Evolutionary conservation across 2,113 vertebrate species (phyloP).

Genomic region (Macroglossus sobrinus): DNA sequence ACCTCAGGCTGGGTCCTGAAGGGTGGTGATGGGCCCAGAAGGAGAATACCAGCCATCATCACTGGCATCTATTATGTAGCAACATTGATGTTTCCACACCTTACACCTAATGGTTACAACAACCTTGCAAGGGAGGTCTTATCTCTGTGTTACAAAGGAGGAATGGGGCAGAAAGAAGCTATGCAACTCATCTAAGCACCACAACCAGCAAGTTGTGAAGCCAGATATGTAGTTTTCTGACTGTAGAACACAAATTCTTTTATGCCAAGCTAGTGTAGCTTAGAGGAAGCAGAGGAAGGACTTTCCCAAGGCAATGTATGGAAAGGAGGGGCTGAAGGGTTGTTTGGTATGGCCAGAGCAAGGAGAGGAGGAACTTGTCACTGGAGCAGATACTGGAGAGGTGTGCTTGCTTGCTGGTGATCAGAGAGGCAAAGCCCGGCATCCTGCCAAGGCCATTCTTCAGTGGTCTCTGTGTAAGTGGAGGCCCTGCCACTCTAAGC

Average conservation of each 20-base stretch:
- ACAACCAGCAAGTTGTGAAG: background rate
- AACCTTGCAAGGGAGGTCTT: background rate
- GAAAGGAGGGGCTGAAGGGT: background rate
- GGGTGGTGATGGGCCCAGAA: background rate
- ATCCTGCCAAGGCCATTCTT: background rate
- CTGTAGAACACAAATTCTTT: background rate
- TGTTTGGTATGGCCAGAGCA: background rate
- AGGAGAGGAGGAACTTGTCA: background rate
- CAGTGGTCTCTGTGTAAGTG: background rate
- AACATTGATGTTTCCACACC: rapidly evolving
- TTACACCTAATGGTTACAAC: too few species aligned
- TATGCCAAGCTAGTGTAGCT: background rate
- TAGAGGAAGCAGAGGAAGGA: background rate
- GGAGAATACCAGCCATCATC: background rate
- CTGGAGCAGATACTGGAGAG: background rate
- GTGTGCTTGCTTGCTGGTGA: background rate
- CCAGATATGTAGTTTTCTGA: background rate
- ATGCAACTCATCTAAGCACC: background rate
- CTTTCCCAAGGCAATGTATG: rapidly evolving
- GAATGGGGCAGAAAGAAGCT: background rate
- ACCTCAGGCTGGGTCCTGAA: background rate
- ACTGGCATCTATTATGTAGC: rapidly evolving
- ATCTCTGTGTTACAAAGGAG: background rate
- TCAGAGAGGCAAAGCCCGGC: background rate
- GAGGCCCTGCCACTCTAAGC: background rate